Conservation (phyloP, 2,797 vertebrate genomes). For the Phoebastria nigripes region DNA sequence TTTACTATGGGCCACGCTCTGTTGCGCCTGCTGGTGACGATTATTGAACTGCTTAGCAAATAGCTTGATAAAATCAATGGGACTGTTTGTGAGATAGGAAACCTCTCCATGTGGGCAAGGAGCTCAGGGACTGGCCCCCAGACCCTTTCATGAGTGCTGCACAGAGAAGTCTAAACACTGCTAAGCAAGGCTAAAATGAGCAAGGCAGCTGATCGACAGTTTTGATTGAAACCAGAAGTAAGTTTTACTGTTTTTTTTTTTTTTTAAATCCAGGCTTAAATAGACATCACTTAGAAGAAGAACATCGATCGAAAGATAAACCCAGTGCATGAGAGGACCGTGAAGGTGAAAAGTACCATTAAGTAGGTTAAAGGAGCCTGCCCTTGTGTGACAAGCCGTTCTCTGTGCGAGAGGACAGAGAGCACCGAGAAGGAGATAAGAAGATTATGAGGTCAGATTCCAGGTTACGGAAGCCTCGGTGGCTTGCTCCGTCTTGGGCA, state of each 20-base stretch:
- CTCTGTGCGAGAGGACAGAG: background rate
- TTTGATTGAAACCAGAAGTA: background rate
- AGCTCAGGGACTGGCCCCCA: background rate
- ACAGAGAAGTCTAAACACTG: background rate
- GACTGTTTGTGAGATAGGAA: background rate
- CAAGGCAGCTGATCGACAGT: background rate
- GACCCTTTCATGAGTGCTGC: background rate
- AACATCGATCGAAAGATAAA: background rate
- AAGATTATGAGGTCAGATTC: background rate
- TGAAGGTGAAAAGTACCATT: background rate
- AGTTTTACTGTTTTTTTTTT: background rate
- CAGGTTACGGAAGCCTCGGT: background rate
- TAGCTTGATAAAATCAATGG: background rate
- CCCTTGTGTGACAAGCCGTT: background rate
- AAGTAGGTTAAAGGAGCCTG: background rate
- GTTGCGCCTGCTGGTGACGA: background rate
- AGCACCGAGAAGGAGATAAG: background rate
- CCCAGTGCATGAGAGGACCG: background rate
- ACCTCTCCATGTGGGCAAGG: rapidly evolving
- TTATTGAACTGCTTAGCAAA: background rate
- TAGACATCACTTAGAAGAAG: background rate
- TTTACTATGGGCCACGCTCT: background rate
- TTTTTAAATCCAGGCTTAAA: background rate
- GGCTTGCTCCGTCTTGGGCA: background rate
- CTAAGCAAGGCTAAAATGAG: background rate